phyloP scores from a whole-genome alignment of 2,113 vertebrate genomes.

The Pseudorhombus dupliciocellatus region DNA sequence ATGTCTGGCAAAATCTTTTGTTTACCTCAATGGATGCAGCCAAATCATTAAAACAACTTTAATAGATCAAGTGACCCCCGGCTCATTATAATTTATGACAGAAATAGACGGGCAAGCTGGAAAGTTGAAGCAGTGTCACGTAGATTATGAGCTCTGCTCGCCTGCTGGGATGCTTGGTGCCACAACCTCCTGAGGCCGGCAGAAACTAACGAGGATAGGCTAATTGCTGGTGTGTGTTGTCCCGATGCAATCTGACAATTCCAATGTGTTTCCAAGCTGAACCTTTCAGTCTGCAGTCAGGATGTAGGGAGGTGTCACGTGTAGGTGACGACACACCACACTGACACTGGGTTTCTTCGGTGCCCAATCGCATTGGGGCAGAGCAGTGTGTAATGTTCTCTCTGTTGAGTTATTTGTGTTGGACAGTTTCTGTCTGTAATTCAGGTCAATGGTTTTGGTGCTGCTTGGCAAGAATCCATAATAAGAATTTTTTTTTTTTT shows the following conservation, averaged over 20 bases:
- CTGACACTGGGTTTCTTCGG: slow-evolving; percentile 41
- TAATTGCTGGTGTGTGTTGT: slow-evolving; percentile 42
- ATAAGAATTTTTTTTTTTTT: slow-evolving; percentile 32
- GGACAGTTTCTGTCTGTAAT: slow-evolving; percentile 61
- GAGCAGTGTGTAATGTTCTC: slow-evolving; percentile 49
- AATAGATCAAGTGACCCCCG: slow-evolving; percentile 46
- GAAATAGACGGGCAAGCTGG: slow-evolving; percentile 46
- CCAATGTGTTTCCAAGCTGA: background rate
- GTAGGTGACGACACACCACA: slow-evolving; percentile 66
- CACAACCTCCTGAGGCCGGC: slow-evolving; percentile 58
- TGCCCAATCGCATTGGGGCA: slow-evolving; percentile 37
- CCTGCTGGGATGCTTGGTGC: slow-evolving; percentile 62
- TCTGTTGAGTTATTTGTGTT: slow-evolving; percentile 61
- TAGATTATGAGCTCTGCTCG: slow-evolving; percentile 59
- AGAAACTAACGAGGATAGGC: slow-evolving; percentile 21
- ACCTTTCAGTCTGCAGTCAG: background rate
- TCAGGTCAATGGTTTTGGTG: slow-evolving; percentile 22
- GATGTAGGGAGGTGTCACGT: slow-evolving; percentile 31
- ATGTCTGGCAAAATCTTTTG: slow-evolving; percentile 34
- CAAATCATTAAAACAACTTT: slow-evolving; percentile 48
- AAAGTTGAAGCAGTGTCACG: slow-evolving; percentile 55
- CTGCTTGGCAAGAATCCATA: too few relatives aligned
- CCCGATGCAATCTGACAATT: slow-evolving; percentile 24
- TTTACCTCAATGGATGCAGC: slow-evolving; percentile 48
- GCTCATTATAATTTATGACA: slow-evolving; percentile 61